Base-by-base conservation (phyloP, 1,140 invertebrate genomes). In the Pinna nobilis region DNA sequence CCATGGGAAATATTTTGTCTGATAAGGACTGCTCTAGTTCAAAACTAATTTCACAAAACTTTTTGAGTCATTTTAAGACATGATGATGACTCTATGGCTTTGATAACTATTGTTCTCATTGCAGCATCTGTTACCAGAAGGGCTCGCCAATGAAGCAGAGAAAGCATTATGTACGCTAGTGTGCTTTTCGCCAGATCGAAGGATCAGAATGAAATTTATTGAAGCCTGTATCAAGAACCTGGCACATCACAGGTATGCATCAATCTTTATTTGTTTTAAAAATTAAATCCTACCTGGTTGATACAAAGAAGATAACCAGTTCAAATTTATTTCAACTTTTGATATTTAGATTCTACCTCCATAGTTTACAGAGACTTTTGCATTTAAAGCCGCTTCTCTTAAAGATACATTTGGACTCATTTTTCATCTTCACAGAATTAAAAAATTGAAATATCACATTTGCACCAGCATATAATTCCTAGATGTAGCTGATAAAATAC, bases 221-320 rank as follows among this genome's bases (percentile, higher is more conserved):
- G 96, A 97, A 89, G 96, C 95, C 0, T 98, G 96, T 84, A 90
- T 98, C 33, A 93, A 96, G 77, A 98, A 98, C 90, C 89, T 98
- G 49, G 94, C 95, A 15, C 93, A 93, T 70, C 96, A 97, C 88
- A 92, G 92, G 93, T 94, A 78, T 53, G 78, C 15, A 20, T n/a
- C 18, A 20, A n/a, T n/a, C n/a, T n/a, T n/a, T n/a, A n/a, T n/a
- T n/a, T n/a, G n/a, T n/a, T n/a, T n/a, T n/a, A n/a, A n/a, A n/a
- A n/a, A n/a, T n/a, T n/a, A n/a, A n/a, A n/a, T n/a, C n/a, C n/a
- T n/a, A n/a, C n/a, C n/a, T n/a, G n/a, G n/a, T n/a, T n/a, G n/a
- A n/a, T n/a, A n/a, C n/a, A n/a, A n/a, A n/a, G n/a, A n/a, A n/a
- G n/a, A n/a, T n/a, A n/a, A n/a, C n/a, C n/a, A n/a, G n/a, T n/a